phyloP scores from a whole-genome alignment of 1,140 invertebrate species.

The Meloidogyne floridensis region DNA sequence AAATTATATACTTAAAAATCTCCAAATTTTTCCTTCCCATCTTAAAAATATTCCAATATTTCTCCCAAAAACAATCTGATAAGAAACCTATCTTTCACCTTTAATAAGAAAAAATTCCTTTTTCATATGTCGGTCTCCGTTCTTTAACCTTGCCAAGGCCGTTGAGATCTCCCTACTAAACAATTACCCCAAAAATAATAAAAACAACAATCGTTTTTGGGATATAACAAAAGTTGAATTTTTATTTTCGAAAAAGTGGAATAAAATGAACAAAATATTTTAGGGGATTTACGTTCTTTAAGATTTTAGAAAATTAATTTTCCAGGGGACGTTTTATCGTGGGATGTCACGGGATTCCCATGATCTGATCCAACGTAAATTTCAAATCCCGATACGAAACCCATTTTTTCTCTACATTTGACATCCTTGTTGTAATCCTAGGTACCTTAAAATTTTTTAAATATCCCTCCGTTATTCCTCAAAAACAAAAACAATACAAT shows the following conservation, averaged over 20 bases:
- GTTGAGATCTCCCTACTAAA: background rate
- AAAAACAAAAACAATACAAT: slow-evolving; percentile 7
- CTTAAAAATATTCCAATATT: background rate
- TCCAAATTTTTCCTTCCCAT: background rate
- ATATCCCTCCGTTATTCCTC: background rate
- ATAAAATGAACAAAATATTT: no score
- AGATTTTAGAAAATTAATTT: background rate
- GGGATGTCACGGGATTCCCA: no score
- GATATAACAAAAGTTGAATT: no score
- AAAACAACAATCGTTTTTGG: background rate
- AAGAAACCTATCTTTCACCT: background rate
- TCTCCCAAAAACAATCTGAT: slow-evolving; percentile 2
- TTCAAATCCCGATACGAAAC: no score
- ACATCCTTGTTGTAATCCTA: background rate
- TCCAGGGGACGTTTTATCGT: background rate
- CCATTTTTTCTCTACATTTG: no score
- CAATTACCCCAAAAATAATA: background rate
- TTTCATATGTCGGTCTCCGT: background rate
- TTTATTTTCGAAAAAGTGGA: no score
- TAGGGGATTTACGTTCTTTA: no score
- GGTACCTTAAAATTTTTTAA: background rate
- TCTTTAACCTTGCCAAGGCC: slow-evolving; percentile 1
- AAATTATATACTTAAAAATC: slow-evolving; percentile 8
- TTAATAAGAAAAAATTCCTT: background rate
- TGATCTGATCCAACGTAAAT: no score